Conservation (phyloP, 2,888 invertebrate species). For the Choristoneura rosaceana region DNA sequence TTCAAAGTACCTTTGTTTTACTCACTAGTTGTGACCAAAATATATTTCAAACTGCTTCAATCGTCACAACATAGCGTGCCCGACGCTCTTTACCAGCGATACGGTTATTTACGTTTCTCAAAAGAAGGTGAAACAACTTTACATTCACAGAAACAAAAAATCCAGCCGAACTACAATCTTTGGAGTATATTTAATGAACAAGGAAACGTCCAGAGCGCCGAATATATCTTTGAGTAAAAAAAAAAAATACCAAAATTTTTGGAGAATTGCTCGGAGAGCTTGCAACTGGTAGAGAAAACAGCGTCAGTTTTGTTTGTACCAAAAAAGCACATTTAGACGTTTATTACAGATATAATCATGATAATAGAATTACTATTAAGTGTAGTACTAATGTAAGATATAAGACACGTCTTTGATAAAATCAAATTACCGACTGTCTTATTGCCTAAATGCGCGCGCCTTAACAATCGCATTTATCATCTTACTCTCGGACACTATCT, state of each 20-base stretch:
- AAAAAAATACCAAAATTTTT: neutral
- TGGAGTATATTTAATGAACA: neutral
- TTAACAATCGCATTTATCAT: too few species aligned
- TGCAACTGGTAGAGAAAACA: too few species aligned
- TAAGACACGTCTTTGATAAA: too few species aligned
- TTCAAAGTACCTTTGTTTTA: neutral
- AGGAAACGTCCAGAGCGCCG: neutral
- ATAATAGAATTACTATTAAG: too few species aligned
- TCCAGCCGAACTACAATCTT: neutral
- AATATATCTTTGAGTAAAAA: neutral
- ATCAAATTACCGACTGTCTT: too few species aligned
- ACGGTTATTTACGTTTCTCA: conserved; percentile 8
- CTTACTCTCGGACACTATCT: too few species aligned
- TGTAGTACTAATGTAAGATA: too few species aligned
- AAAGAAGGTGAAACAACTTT: neutral
- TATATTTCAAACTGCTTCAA: neutral
- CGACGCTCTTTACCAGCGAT: conserved; percentile 9
- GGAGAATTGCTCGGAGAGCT: neutral
- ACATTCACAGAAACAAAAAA: neutral
- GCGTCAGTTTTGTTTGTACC: too few species aligned
- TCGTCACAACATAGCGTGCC: conserved; percentile 21
- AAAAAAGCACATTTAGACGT: too few species aligned
- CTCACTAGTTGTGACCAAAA: neutral
- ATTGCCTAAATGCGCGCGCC: too few species aligned
- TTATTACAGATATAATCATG: too few species aligned